A percentile compares a stretch with the other conserved stretches of the same genome.
These are phyloP conservation scores for Candoia aspera DNA, from an alignment of 2,113 vertebrate genomes.

Conservation along the genomic window DNA sequence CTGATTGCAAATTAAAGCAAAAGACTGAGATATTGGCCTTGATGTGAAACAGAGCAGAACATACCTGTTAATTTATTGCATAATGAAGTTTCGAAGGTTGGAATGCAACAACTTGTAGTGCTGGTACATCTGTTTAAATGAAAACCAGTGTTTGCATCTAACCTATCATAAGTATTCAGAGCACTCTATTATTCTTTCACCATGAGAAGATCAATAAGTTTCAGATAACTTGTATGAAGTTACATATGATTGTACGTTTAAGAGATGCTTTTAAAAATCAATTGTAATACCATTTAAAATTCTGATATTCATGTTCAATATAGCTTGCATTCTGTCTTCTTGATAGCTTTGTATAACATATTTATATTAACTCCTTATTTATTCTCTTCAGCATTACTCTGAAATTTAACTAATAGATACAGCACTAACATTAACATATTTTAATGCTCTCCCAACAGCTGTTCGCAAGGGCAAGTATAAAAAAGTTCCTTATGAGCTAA, in stretches of 20 bases:
- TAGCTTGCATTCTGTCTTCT: conserved; percentile 59
- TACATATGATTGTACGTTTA: conserved; percentile 67
- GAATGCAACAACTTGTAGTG: conserved; percentile 70
- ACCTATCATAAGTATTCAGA: conserved; percentile 74
- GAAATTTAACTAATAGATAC: conserved; percentile 44
- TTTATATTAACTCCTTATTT: conserved; percentile 60
- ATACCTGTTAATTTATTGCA: conserved; percentile 71
- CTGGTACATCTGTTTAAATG: conserved; percentile 73
- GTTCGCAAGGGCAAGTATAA: not conserved
- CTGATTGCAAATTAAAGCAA: conserved; percentile 69
- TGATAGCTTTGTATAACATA: conserved; percentile 69
- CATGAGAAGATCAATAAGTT: conserved; percentile 79
- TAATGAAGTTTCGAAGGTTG: conserved; percentile 67
- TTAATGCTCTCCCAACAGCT: conserved; percentile 3
- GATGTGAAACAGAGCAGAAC: conserved; percentile 69
- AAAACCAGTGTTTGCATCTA: conserved; percentile 73
- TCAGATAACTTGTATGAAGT: conserved; percentile 76
- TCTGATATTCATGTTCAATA: conserved; percentile 56
- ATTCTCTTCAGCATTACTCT: conserved; percentile 43
- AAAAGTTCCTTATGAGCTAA: not conserved
- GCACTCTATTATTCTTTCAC: conserved; percentile 80
- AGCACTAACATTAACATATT: conserved; percentile 27
- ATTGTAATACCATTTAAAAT: conserved; percentile 76
- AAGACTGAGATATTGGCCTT: conserved; percentile 59
- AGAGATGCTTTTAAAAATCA: conserved; percentile 71